Evolutionary conservation across 2,113 vertebrate species (phyloP).

Genomic region (Mustela nigripes): DNA sequence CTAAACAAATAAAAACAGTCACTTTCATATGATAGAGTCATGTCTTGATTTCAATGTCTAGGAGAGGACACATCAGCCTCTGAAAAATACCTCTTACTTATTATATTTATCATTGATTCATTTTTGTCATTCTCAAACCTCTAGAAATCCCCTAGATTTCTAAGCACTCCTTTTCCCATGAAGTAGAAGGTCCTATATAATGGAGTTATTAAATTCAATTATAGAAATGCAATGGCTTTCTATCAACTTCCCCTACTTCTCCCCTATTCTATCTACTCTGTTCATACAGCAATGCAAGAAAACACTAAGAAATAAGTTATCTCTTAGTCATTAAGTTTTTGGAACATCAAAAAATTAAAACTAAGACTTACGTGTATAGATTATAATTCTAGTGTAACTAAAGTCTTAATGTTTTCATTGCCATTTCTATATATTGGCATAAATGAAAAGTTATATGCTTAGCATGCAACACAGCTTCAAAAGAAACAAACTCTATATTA

Average conservation of each 20-base stretch:
- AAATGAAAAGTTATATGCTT: slow-evolving; percentile 37
- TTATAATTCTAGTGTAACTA: slow-evolving; percentile 10
- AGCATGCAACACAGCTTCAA: slow-evolving; percentile 32
- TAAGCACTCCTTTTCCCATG: slow-evolving; percentile 3
- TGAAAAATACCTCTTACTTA: slow-evolving; percentile 20
- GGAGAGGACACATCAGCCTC: background rate
- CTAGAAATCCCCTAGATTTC: background rate
- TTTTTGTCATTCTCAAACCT: slow-evolving; percentile 11
- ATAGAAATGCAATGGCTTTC: background rate
- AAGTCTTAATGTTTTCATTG: slow-evolving; percentile 5
- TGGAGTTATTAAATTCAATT: background rate
- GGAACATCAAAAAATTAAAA: slow-evolving; percentile 45
- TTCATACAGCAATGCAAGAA: background rate
- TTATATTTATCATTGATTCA: background rate
- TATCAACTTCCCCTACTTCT: background rate
- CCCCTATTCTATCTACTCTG: background rate
- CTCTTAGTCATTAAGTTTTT: background rate
- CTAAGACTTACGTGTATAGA: background rate
- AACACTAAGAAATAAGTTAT: slow-evolving; percentile 29
- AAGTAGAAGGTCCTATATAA: background rate
- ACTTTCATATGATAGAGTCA: slow-evolving; percentile 36
- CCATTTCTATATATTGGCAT: background rate
- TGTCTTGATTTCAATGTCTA: slow-evolving; percentile 22
- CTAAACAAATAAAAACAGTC: background rate
- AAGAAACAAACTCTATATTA: slow-evolving; percentile 34